Base-by-base conservation (phyloP, 64 coral and sea anemone species). In the Hydrozoanthus tunicans region DNA sequence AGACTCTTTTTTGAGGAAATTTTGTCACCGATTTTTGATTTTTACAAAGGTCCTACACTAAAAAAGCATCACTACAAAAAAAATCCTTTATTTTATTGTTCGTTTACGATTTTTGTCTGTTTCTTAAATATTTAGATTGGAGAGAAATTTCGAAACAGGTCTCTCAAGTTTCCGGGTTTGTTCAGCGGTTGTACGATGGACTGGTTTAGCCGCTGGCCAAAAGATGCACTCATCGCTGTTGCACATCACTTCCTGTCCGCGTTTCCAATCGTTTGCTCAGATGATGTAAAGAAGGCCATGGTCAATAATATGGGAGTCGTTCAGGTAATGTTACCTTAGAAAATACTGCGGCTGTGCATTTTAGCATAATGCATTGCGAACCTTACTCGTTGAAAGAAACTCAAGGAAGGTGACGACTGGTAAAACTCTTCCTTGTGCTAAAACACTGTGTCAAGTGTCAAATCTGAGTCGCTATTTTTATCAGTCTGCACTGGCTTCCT, bases 131-230 rank as follows among this genome's bases (percentile, higher is more conserved):
- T 63, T 32, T 89, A 98, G 95, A 93, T 99, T 71, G 97, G 97
- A 56, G 97, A 99, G 72, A 99, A 99, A 85, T 99, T 99, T 69
- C 92, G 97, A 11, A 99, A 99, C 66, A 88, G 96, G 56, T 98
- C 96, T n/a, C 81, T 98, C 59, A 98, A 98, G 70, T 98, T 98
- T 73, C 96, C 96, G 12, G 96, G 96, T 25, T 78, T 98, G 82
- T 95, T 98, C 65, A 98, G 93, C 53, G 96, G 96, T 62, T 98
- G 96, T 71, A 98, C 96, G 7, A 98, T 98, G 96, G 96, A 98
- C 72, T 98, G 96, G 96, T 98, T 98, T 58, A 99, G 97, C 85
- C 94, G 97, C 85, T 99, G 97, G 97, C 97, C 97, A 68, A 96
- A 96, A 75, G 97, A 99, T 92, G 97, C 97, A 13, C 78, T 99